A percentile compares a stretch with the other conserved stretches of the same genome.
phyloP scores from a whole-genome alignment of 64 coral and sea anemone species.

The Montipora capricornis region DNA sequence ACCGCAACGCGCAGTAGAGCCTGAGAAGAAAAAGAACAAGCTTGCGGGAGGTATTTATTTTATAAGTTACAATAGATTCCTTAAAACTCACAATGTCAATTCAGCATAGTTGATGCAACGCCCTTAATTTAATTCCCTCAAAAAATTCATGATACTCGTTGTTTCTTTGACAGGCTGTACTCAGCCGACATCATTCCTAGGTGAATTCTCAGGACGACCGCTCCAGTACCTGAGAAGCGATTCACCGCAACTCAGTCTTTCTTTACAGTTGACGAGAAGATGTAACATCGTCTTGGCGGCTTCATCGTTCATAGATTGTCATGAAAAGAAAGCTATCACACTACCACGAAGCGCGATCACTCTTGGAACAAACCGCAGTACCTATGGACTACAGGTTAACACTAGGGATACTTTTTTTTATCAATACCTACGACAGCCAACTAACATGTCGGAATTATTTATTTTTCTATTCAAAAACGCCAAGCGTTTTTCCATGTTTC shows the following conservation, averaged over 20 bases:
- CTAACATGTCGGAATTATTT: no score
- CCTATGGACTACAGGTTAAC: neutral
- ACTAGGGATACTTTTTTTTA: neutral
- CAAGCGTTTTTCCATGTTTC: no score
- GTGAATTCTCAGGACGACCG: neutral
- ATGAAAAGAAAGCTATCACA: neutral
- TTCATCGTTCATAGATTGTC: constrained; percentile 13
- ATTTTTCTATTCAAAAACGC: no score
- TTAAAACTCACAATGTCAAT: no score
- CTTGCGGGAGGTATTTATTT: no score
- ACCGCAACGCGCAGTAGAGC: no score
- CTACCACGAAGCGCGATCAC: neutral
- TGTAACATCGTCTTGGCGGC: neutral
- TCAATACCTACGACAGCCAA: no score
- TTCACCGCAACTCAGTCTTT: neutral
- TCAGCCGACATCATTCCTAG: neutral
- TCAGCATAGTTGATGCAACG: no score
- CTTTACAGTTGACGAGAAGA: no score
- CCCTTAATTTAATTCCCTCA: neutral
- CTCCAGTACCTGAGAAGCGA: neutral
- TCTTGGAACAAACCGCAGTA: neutral
- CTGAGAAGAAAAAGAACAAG: no score
- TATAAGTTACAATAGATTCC: no score
- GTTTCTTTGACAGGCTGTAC: neutral
- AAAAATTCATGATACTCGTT: neutral